phyloP scores from a whole-genome alignment of 2,888 invertebrate genomes.

The Dorcus parallelipipedus region DNA sequence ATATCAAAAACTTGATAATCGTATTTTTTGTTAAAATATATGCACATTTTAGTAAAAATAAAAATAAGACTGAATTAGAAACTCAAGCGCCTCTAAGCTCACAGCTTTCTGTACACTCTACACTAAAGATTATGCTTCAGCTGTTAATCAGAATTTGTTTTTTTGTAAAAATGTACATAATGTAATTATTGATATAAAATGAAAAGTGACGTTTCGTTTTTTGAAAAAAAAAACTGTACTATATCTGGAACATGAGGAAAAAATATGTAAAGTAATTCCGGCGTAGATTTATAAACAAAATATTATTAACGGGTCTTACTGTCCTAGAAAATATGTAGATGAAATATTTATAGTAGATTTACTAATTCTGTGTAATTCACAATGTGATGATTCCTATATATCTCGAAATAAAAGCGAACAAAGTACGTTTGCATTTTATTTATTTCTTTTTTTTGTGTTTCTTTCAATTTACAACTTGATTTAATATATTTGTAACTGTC shows the following conservation, averaged over 20 bases:
- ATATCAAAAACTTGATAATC: too few species aligned
- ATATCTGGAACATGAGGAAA: constrained; percentile 2
- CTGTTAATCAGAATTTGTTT: constrained; percentile 8
- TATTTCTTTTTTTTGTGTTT: too few species aligned
- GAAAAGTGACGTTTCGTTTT: too few species aligned
- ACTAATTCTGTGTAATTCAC: constrained; percentile 18
- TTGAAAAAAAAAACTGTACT: neutral
- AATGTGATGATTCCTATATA: constrained; percentile 24
- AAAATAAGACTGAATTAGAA: too few species aligned
- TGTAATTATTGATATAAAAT: constrained; percentile 3
- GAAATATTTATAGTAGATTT: constrained; percentile 16
- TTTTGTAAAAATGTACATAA: constrained; percentile 12
- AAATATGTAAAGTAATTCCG: neutral
- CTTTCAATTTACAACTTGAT: too few species aligned
- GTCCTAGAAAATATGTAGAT: constrained; percentile 16
- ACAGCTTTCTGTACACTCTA: too few species aligned
- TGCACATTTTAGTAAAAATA: too few species aligned
- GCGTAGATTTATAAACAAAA: constrained; percentile 8
- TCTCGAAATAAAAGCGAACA: neutral
- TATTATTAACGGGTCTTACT: constrained; percentile 20
- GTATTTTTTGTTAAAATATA: too few species aligned
- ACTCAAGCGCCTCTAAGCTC: too few species aligned
- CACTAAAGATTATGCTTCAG: neutral
- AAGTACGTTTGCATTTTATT: neutral
- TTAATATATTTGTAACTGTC: too few species aligned